Evolutionary conservation across 2,888 invertebrate genomes (phyloP), one percentile per base, ranked within the genome.

Genomic region (Campopleginae sp.): DNA sequence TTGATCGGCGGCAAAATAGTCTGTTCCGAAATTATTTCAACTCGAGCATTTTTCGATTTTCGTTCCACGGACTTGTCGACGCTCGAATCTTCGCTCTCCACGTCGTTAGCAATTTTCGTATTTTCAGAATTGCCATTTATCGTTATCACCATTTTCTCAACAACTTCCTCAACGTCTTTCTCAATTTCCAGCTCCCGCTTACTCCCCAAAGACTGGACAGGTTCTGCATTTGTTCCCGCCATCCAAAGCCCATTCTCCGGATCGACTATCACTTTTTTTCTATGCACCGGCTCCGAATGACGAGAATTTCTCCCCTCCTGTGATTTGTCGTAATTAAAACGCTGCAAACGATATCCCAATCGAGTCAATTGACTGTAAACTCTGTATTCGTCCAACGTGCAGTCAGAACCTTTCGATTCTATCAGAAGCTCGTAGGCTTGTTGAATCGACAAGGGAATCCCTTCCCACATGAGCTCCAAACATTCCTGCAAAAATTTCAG

Each of bases 341-440:
- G 94, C 80, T 95, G 94, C 44, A 96, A 93, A 92, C 94, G 94
- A 87, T 95, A 96, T 0, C 96, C 96, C 54, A 95, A 90, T 88
- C 95, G 94, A 81, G 95, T 94, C 0, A 96, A 93, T 46, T 95
- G 95, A 51, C 95, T 94, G 91, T 95, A 96, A 0, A 95, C 95
- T 93, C 95, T 95, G 88, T 96, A 96, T 88, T 96, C 94, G 42
- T 94, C 91, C 23, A 95, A 82, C 23, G 94, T 91, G 87, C 94
- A 94, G 44, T 92, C 91, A 0, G 89, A 87, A 74, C 89, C 90
- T 74, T 92, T 90, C 0, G 87, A 86, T 23, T 91, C 88, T 42
- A 95, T 93, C 65, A 96, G 90, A 86, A 96, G 91, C 38, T 94
- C 93, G 88, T 96, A 96, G 14, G 95, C 96, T 94, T 96, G 96